Evolutionary conservation across 2,113 vertebrate species (phyloP), one percentile per base, ranked within the genome.

Genomic region (Bos indicus): DNA sequence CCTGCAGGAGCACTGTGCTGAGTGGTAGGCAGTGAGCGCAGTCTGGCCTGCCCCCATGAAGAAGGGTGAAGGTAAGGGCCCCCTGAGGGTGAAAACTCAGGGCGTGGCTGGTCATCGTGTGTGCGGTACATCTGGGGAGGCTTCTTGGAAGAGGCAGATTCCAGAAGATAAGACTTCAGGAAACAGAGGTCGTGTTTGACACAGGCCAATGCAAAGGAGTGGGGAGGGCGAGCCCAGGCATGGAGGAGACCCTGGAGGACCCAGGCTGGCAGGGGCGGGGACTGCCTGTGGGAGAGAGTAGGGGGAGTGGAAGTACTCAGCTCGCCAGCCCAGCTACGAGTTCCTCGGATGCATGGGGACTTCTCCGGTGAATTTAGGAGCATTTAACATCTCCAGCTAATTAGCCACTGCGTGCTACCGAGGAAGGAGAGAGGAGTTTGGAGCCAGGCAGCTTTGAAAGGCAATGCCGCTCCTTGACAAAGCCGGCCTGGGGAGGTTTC

Each of bases 341-440:
- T 91, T 92, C 88, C 30, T 52, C 25, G 13, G 87, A 77, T 88
- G 40, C 81, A 28, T 15, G 46, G 52, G 56, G 80, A 93, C 89
- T 93, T 95, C 98, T 98, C 95, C 59, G 87, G 95, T 97, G 98
- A 98, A 98, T 99, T 98, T 98, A 95, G 97, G 97, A 98, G 95
- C 88, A 23, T 98, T 98, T 98, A 99, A 97, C 98, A 97, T 98
- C 97, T 98, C 95, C 64, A 57, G 98, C 98, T 99, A 99, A 99
- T 99, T 98, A 98, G 97, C 97, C 86, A 59, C 97, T 97, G 98
- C 97, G 96, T 90, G 97, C 98, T 98, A 96, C 93, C 93, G 46
- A 97, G 90, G 95, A 98, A 97, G 95, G 94, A 7, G 54, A 3
- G 16, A 15, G 94, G 80, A n/a, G 94, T 71, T 5, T 28, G 95